A percentile compares a stretch with the other conserved stretches of the same genome.
These are phyloP conservation scores for Tinea semifulvella DNA, from an alignment of 2,888 invertebrate genomes.

Conservation along the genomic window DNA sequence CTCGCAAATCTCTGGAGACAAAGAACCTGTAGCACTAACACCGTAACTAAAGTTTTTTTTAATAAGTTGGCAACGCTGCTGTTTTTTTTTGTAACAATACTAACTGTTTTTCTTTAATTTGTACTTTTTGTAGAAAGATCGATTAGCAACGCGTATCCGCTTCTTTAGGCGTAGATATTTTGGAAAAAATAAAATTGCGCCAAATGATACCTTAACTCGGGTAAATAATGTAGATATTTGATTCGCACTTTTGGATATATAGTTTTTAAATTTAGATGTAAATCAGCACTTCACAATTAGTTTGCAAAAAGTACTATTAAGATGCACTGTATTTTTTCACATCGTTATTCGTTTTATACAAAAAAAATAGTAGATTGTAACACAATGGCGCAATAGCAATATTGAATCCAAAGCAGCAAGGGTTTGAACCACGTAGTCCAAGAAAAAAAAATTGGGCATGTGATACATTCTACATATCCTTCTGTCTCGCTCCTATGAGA, in stretches of 20 bases:
- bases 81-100: slow-evolving; percentile 11
- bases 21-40: slow-evolving; percentile 16
- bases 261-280: not conserved
- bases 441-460: too few species aligned
- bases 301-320: slow-evolving; percentile 6
- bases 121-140: slow-evolving; percentile 49
- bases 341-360: too few species aligned
- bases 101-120: slow-evolving; percentile 5
- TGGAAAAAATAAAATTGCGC: slow-evolving; percentile 59
- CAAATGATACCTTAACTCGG: slow-evolving; percentile 45
- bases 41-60: slow-evolving; percentile 3
- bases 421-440: too few species aligned
- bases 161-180: slow-evolving; percentile 63
- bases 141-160: slow-evolving; percentile 53
- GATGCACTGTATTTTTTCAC: slow-evolving; percentile 2
- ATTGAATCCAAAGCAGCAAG: too few species aligned
- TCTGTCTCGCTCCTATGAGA: too few species aligned
- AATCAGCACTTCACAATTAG: not conserved
- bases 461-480: too few species aligned
- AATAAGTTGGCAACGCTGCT: too few species aligned
- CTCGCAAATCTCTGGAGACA: too few species aligned
- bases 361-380: too few species aligned
- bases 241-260: slow-evolving; percentile 11
- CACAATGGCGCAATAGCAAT: too few species aligned
- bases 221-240: slow-evolving; percentile 37